Base-by-base conservation (phyloP, 2,888 invertebrate species). In the Platypus cylindrus region DNA sequence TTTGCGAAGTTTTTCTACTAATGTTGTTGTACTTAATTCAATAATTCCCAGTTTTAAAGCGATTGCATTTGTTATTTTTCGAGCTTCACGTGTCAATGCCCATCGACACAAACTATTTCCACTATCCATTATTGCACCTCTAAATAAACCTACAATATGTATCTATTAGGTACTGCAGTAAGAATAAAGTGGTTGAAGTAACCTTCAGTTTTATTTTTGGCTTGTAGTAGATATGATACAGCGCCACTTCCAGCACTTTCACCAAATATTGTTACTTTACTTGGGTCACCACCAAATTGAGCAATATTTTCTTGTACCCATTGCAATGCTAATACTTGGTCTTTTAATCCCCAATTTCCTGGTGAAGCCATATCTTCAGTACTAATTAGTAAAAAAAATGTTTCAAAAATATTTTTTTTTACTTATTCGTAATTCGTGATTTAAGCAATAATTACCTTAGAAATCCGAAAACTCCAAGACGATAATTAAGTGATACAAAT, bases 391-490 rank as follows among this genome's bases (percentile, higher is more conserved):
- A n/a, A n/a, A n/a, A n/a, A n/a, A n/a, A n/a, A n/a, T n/a, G n/a
- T n/a, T n/a, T n/a, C n/a, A n/a, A n/a, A n/a, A n/a, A n/a, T n/a
- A n/a, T n/a, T n/a, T n/a, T n/a, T n/a, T n/a, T n/a, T n/a, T n/a
- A n/a, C n/a, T n/a, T n/a, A n/a, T n/a, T n/a, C n/a, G n/a, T n/a
- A n/a, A n/a, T n/a, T n/a, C n/a, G n/a, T n/a, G n/a, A n/a, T n/a
- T n/a, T n/a, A n/a, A n/a, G n/a, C n/a, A n/a, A n/a, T n/a, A n/a
- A n/a, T n/a, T n/a, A 40, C 40, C 40, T 80, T 1, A 82, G 60
- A 55, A 85, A 83, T 34, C 76, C 81, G 35, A 81, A 53, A 0
- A 76, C 71, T 26, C 81, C 81, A 8, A 81, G 48, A 24, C 82
- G 65, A 49, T 81, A 82, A 54, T 75, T 78, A 1, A 81, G 49